phyloP scores from a whole-genome alignment of 2,113 vertebrate species.

The Acrocephalus kingi region DNA sequence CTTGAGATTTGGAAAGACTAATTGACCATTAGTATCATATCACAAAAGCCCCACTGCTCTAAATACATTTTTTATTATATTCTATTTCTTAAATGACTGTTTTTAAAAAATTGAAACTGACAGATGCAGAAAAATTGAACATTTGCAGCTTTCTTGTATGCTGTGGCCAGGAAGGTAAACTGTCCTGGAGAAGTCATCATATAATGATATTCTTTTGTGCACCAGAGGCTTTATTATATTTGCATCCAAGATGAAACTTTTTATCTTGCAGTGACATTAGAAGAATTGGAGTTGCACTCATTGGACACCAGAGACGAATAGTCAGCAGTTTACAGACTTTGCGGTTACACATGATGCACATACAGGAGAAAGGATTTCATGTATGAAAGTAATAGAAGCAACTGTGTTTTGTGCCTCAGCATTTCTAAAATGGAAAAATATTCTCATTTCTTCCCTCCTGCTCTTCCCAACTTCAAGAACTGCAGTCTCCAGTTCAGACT shows the following conservation, averaged over 20 bases:
- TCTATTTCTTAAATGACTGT: neutral
- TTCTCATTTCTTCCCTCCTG: slow-evolving; percentile 71
- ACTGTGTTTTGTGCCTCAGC: slow-evolving; percentile 88
- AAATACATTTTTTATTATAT: neutral
- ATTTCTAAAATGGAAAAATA: slow-evolving; percentile 77
- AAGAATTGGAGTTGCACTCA: slow-evolving; percentile 91
- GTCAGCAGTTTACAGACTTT: slow-evolving; percentile 96
- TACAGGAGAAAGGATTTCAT: slow-evolving; percentile 97
- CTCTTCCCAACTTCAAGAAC: slow-evolving; percentile 70
- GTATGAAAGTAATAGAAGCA: slow-evolving; percentile 85
- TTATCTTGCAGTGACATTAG: slow-evolving; percentile 88
- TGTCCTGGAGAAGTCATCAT: neutral
- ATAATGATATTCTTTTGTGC: neutral
- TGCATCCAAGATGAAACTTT: slow-evolving; percentile 29
- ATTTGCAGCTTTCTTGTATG: neutral
- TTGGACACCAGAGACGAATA: slow-evolving; percentile 97
- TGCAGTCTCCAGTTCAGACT: slow-evolving; percentile 61
- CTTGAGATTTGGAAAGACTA: neutral
- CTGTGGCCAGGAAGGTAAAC: neutral
- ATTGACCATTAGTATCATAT: neutral
- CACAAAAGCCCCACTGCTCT: neutral
- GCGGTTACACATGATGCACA: slow-evolving; percentile 91
- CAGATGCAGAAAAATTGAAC: neutral
- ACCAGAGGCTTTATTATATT: neutral
- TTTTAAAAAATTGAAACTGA: neutral